Conservation (phyloP, 2,113 vertebrate genomes). For the Tapirus terrestris region DNA sequence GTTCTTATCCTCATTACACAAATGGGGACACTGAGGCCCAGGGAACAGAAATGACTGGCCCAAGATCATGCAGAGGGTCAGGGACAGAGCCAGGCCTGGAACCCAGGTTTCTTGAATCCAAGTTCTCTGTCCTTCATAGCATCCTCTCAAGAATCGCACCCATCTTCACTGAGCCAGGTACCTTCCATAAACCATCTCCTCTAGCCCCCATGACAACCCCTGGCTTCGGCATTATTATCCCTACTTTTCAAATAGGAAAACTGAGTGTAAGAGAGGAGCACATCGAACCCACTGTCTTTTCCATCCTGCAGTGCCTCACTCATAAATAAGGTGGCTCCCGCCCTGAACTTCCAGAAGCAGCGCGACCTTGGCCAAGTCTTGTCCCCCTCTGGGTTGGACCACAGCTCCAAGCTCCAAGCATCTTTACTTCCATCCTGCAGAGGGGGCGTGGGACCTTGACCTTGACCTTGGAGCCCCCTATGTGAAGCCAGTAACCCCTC, state of each 20-base stretch:
- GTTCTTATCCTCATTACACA: neutral
- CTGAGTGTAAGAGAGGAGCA: neutral
- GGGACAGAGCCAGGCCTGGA: neutral
- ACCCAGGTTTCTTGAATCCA: neutral
- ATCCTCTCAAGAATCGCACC: too few relatives aligned
- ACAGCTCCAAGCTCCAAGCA: neutral
- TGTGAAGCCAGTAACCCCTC: neutral
- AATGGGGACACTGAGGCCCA: neutral
- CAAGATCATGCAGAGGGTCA: too few relatives aligned
- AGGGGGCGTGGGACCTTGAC: neutral
- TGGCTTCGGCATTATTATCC: neutral
- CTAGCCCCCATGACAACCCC: too few relatives aligned
- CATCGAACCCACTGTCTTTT: rapidly evolving
- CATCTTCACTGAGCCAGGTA: neutral
- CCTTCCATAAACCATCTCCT: neutral
- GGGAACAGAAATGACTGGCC: neutral
- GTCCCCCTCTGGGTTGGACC: neutral
- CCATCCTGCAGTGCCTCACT: neutral
- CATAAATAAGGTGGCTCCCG: neutral
- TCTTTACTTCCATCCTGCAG: neutral
- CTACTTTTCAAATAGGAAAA: neutral
- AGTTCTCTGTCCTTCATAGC: neutral
- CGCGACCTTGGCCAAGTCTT: too few relatives aligned
- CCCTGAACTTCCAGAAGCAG: neutral
- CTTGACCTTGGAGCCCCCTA: neutral